A percentile compares a stretch with the other conserved stretches of the same genome.
These are phyloP conservation scores for Zeus faber DNA, from an alignment of 2,113 vertebrate genomes.

Conservation along the genomic window DNA sequence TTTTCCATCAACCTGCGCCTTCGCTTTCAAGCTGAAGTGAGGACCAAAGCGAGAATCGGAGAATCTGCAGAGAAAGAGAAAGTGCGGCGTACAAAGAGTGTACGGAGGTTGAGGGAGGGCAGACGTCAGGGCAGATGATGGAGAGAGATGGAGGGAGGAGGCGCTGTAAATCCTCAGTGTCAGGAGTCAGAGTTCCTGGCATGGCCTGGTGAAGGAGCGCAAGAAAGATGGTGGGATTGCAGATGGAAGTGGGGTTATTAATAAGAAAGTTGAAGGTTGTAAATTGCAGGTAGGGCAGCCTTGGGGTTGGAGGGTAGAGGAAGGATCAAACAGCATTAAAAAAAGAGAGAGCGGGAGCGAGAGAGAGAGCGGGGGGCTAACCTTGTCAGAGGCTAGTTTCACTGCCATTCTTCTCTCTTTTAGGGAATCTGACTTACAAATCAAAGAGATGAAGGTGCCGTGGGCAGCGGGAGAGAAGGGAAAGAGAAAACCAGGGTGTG, in stretches of 20 bases:
- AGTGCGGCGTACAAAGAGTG: too few relatives aligned
- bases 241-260: not conserved
- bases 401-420: too few relatives aligned
- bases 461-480: not conserved
- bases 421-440: conserved; percentile 17
- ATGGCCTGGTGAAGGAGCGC: not conserved
- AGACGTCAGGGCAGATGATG: not conserved
- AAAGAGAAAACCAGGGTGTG: not conserved
- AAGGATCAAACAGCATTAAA: not conserved
- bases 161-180: not conserved
- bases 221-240: not conserved
- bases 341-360: not conserved
- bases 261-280: conserved; percentile 1
- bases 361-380: not conserved
- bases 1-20: too few relatives aligned
- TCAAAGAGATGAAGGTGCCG: conserved; percentile 16
- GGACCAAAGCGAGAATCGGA: not conserved
- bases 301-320: not conserved
- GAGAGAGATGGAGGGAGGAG: not conserved
- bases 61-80: not conserved
- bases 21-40: too few relatives aligned
- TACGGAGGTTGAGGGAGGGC: not conserved
- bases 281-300: not conserved
- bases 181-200: not conserved
- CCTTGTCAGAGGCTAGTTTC: not conserved